Base-by-base conservation (phyloP, 1,140 invertebrate species). In the Schlechtendalia chinensis region DNA sequence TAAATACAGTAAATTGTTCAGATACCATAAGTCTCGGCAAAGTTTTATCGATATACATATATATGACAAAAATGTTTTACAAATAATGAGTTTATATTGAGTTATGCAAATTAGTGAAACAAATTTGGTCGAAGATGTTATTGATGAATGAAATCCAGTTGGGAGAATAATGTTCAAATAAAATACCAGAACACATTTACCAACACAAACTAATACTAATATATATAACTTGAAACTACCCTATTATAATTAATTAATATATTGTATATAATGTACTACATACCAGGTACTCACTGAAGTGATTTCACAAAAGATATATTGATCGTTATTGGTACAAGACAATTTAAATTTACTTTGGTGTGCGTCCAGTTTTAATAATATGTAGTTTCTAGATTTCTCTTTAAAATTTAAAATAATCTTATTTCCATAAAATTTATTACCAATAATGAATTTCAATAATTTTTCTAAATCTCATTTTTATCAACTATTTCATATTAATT, bases 101-200 rank as follows among this genome's bases (percentile, higher is more conserved):
- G 29, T 77, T 75, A 8, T 59, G 10, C n/a, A 54, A 58, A 58
- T 45, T 77, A 59, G 59, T 47, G 75, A 79, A 63, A 47, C 56
- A 61, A 77, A 61, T 11, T 63, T 32, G 61, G 24, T 75, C 19
- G 56, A 79, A 79, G 75, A 79, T 27, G 1, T 63, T 22, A 45
- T 50, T 61, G 61, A n/a, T 79, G 58, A n/a, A 79, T 79, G 56
- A 29, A 79, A 17, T 63, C 16, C 16, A 59, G 16, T 27, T 79
- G 58, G 45, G 17, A 75, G 56, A 75, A 29, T 71, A 27, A 71
- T 50, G 24, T 24, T 17, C 6, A 32, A 6, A 24, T 22, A 17
- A 50, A 27, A 71, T n/a, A 27, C 24, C 47, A 53, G 27, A 72
- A 19, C 17, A 63, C 5, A 11, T 29, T 27, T 71, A 71, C 53